Base-by-base conservation (phyloP, 2,888 invertebrate genomes). In the Plebejus argus region DNA sequence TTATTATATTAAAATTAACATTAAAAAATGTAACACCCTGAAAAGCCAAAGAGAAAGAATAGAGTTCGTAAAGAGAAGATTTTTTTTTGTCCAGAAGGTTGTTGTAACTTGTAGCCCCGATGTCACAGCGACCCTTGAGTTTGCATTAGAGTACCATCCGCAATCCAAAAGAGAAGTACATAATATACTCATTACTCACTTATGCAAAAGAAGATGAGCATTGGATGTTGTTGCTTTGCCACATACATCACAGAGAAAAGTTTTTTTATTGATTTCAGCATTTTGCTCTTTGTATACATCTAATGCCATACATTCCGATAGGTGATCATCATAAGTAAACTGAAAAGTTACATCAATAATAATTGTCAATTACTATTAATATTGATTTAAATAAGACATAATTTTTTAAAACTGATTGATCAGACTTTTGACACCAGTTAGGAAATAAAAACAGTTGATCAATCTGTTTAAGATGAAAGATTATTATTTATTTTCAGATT, bases 171-270 rank as follows among this genome's bases (percentile, higher is more conserved):
- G n/a, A 53, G 53, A 5, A 56, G 39, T 74, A 66, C n/a, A n/a
- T n/a, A n/a, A n/a, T n/a, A n/a, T n/a, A n/a, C n/a, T n/a, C n/a
- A n/a, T n/a, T 80, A 89, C 92, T 82, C 87, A 93, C 93, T 88
- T 93, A 81, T 93, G 93, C 76, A 88, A 86, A 76, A 89, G 80
- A 18, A 93, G 86, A 81, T 86, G 89, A 77, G 91, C 91, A 82
- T 90, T 90, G 1, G 93, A 91, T 77, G 81, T 85, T 20, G 91
- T 86, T 70, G 89, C 89, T 83, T 93, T 93, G 1, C 93, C 93
- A 83, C 93, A 93, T 61, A 90, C 88, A 79, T 93, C 93, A 84
- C 93, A 93, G 0, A 93, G 85, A 81, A 91, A 93, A 75, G 83
- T 88, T 78, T 83, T 88, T 80, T 85, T 82, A 23, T 77, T 77